Base-by-base conservation (phyloP, 2,888 invertebrate genomes). In the Phymatocera aterrima region DNA sequence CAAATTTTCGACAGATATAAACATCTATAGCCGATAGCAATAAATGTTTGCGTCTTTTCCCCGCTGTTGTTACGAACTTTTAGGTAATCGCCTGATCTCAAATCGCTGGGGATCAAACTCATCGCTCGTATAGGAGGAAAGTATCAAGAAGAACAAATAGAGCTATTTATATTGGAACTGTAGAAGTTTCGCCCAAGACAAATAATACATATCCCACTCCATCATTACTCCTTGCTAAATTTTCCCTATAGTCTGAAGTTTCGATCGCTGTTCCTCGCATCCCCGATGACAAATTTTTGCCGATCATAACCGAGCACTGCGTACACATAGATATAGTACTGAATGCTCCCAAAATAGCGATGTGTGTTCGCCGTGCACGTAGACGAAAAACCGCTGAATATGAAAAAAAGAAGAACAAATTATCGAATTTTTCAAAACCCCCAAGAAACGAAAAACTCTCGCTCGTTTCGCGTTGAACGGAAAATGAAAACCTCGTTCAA, bases 91-190 rank as follows among this genome's bases (percentile, higher is more conserved):
- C 3, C 64, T 21, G 64, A 64, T 64, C 64, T 64, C 18, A 64
- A 64, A 64, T 64, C 64, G 64, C 10, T 37, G 37, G 64, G 64
- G 64, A 40, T 21, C 24, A 28, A 68, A 68, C 68, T 43, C 68
- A 68, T 68, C 68, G 24, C 68, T 68, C 43, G 68, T 57, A 15
- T n/a, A n/a, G n/a, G n/a, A n/a, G 68, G 34, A 51, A 72, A 72
- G 72, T 72, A 48, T 31, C 24, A 72, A 72, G 72, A 72, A 72
- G 72, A 72, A 72, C 72, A 72, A 72, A 72, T 72, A 72, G 34
- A 51, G 72, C 72, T 34, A 72, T 72, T 72, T 51, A 72, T 72
- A n/a, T n/a, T n/a, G 18, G 72, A 72, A 72, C 43, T 51, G 18
- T 34, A 72, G 70, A 18, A 72, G 72, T 72, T 72, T 61, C 31